Evolutionary conservation across 2,888 invertebrate genomes (phyloP), one percentile per base, ranked within the genome.

Genomic region (Pterostichus madidus): DNA sequence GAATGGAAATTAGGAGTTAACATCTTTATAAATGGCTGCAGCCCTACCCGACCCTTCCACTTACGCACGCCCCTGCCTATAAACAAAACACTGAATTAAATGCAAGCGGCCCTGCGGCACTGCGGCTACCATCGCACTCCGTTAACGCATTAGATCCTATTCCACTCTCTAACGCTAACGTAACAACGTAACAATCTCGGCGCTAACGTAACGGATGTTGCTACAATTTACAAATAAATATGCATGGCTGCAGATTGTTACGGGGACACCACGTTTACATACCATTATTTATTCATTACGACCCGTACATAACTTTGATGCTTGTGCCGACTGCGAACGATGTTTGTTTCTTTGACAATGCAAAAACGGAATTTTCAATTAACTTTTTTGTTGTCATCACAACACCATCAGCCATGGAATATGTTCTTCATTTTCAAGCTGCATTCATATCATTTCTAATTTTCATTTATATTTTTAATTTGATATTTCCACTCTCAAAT

Each of bases 61-160:
- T 15, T 71, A 71, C 71, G 46, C 46, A 44, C 46, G 15, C 32
- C 52, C 24, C 17, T 73, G 15, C 52, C 17, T 35, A 77, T 77
- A 77, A 77, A 77, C 77, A 77, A 56, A 77, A 77, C 77, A 77
- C 56, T 77, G 77, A 53, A 77, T 77, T 77, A 77, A 77, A 77
- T 77, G 77, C 77, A 77, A 59, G 39, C 10, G 68, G 39, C 17
- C 17, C 10, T 7, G 17, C 13, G 39, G 15, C 15, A 13, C 68
- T n/a, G 6, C 68, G 1, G 24, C 24, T 24, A 24, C 2, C 24
- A 24, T 24, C 17, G 11, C 8, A 10, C 17, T 39, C 17, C 39
- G 64, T 49, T 49, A 49, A 13, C 49, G 13, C 49, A 56, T 17
- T 56, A 13, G 17, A 17, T 56, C 15, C 17, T 13, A 24, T 24